Evolutionary conservation across 1,140 invertebrate genomes (phyloP).

Genomic region (Antheraea pernyi): DNA sequence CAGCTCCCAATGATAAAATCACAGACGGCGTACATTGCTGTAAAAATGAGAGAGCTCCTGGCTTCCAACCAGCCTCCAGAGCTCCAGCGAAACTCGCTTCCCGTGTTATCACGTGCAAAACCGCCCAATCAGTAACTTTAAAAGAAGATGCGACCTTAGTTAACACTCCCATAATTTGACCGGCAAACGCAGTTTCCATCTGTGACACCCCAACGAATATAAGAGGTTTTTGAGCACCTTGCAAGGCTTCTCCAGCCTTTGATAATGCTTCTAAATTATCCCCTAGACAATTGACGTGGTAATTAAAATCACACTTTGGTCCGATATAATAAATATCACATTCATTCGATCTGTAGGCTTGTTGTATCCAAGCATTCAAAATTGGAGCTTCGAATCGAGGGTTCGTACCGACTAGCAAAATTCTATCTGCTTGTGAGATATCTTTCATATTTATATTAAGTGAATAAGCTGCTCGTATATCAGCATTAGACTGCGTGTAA

Average conservation of each 20-base stretch:
- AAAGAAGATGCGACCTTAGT: conserved; percentile 55
- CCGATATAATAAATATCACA: conserved; percentile 83
- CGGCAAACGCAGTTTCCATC: conserved; percentile 74
- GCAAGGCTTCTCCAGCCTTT: conserved; percentile 57
- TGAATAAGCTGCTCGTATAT: conserved; percentile 57
- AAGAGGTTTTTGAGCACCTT: conserved; percentile 82
- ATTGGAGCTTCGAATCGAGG: conserved; percentile 89
- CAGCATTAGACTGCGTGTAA: conserved; percentile 36
- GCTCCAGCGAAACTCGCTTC: conserved; percentile 67
- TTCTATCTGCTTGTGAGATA: conserved; percentile 84
- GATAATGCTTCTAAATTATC: conserved; percentile 78
- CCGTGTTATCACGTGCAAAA: conserved; percentile 57
- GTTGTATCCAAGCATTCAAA: conserved; percentile 87
- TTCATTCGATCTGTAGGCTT: conserved; percentile 82
- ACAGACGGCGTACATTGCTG: conserved; percentile 32
- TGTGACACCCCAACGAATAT: conserved; percentile 83
- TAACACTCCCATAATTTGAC: conserved; percentile 69
- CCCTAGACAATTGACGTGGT: conserved; percentile 78
- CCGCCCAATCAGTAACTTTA: conserved; percentile 39
- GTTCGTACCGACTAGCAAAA: conserved; percentile 88
- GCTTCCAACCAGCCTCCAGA: conserved; percentile 61
- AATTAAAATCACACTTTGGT: conserved; percentile 84
- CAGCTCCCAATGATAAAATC: conserved; percentile 61
- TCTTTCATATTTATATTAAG: conserved; percentile 68
- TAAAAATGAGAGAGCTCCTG: conserved; percentile 42